These are phyloP conservation scores for Parnassius mnemosyne DNA, from an alignment of 2,888 invertebrate species.

Conservation along the genomic window DNA sequence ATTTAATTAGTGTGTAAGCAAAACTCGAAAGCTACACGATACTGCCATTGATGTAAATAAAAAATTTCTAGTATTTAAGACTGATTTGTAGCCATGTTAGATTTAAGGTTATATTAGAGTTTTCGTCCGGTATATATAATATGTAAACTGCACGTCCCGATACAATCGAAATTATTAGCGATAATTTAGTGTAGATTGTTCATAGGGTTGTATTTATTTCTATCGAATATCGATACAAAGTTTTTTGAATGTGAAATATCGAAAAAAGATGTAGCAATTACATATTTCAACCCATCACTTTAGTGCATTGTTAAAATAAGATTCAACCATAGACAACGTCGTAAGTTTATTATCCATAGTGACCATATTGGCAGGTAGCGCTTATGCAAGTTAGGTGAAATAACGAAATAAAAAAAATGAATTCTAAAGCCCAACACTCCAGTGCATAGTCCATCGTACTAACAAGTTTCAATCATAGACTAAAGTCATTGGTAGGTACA, in stretches of 20 bases:
- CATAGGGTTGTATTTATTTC: not conserved
- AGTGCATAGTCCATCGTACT: too few relatives aligned
- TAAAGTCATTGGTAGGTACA: too few relatives aligned
- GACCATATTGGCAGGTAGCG: too few relatives aligned
- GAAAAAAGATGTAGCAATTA: too few relatives aligned
- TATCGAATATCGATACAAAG: constrained; percentile 16
- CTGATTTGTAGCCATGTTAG: constrained; percentile 52
- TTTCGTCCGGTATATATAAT: constrained; percentile 55
- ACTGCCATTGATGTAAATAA: constrained; percentile 71
- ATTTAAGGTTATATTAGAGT: constrained; percentile 30
- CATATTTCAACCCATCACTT: too few relatives aligned
- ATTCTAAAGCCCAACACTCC: too few relatives aligned
- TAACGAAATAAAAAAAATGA: too few relatives aligned
- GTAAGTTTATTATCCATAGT: too few relatives aligned
- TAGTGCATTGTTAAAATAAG: too few relatives aligned
- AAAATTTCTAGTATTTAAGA: constrained; percentile 50
- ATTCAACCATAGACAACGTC: too few relatives aligned
- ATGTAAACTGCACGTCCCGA: constrained; percentile 62
- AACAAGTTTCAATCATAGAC: too few relatives aligned
- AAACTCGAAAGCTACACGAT: constrained; percentile 65
- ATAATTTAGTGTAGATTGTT: constrained; percentile 21
- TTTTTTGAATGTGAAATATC: not conserved
- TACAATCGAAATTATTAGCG: constrained; percentile 55
- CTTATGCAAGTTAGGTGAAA: too few relatives aligned
- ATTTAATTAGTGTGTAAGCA: constrained; percentile 30